Conservation (phyloP, 2,888 invertebrate species). For the Andrena trimmerana region DNA sequence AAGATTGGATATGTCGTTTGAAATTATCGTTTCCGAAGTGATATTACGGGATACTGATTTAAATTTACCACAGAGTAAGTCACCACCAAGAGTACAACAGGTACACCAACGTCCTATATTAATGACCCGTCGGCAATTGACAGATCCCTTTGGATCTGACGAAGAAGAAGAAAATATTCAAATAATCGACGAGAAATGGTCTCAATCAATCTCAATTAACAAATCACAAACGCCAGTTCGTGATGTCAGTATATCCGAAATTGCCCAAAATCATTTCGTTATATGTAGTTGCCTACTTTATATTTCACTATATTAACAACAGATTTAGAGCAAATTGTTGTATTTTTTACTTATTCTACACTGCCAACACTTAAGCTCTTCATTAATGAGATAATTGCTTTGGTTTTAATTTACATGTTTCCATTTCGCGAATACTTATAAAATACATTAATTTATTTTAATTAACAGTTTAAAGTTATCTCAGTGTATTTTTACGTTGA, state of each 20-base stretch:
- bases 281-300: constrained; percentile 44
- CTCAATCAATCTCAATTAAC: constrained; percentile 81
- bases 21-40: constrained; percentile 17
- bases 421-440: neutral
- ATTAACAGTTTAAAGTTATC: neutral
- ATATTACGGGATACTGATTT: constrained; percentile 53
- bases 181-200: constrained; percentile 82
- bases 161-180: constrained; percentile 87
- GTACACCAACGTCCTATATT: constrained; percentile 85
- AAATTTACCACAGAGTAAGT: constrained; percentile 82
- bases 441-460: constrained; percentile 4
- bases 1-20: constrained; percentile 2
- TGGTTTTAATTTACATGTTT: neutral
- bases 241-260: constrained; percentile 82
- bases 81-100: constrained; percentile 81
- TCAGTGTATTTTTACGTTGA: neutral
- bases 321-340: neutral
- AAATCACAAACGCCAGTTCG: constrained; percentile 82
- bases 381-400: neutral
- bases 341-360: constrained; percentile 9
- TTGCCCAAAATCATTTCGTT: constrained; percentile 43
- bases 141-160: constrained; percentile 96
- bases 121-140: constrained; percentile 94
- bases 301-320: constrained; percentile 64
- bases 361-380: constrained; percentile 3